These are phyloP conservation scores for Protophormia terraenovae DNA, from an alignment of 2,888 invertebrate genomes.

Conservation along the genomic window DNA sequence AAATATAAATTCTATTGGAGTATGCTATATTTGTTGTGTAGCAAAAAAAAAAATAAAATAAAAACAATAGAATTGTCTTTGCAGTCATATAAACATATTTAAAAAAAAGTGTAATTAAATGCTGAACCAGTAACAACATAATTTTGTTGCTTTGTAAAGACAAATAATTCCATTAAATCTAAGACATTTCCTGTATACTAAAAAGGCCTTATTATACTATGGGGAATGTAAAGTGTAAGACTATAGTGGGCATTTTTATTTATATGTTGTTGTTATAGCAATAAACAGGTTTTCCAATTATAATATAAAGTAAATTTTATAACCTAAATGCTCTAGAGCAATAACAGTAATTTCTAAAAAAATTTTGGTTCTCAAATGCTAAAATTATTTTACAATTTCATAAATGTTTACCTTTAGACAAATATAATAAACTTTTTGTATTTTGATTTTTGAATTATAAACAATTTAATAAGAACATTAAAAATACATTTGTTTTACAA, in stretches of 20 bases:
- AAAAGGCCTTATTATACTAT: background rate
- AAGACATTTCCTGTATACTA: background rate
- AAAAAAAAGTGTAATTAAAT: slow-evolving; percentile 2
- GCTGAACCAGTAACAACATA: background rate
- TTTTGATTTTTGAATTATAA: too few relatives aligned
- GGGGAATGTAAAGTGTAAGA: too few relatives aligned
- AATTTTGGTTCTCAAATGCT: too few relatives aligned
- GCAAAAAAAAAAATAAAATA: background rate
- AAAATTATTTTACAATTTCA: too few relatives aligned
- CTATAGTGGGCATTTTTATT: too few relatives aligned
- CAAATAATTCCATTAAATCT: background rate
- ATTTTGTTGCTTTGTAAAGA: background rate
- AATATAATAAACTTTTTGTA: too few relatives aligned
- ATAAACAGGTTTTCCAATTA: background rate
- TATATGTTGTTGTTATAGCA: background rate
- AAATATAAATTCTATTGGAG: background rate
- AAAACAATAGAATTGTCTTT: background rate
- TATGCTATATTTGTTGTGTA: background rate
- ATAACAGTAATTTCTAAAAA: too few relatives aligned
- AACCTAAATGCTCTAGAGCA: too few relatives aligned
- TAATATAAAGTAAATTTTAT: too few relatives aligned
- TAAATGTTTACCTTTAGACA: too few relatives aligned
- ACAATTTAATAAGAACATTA: too few relatives aligned
- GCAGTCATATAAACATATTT: background rate
- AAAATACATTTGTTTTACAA: too few relatives aligned